Evolutionary conservation across 2,888 invertebrate species (phyloP), one percentile per base, ranked within the genome.

Genomic region (Ditula angustiorana): DNA sequence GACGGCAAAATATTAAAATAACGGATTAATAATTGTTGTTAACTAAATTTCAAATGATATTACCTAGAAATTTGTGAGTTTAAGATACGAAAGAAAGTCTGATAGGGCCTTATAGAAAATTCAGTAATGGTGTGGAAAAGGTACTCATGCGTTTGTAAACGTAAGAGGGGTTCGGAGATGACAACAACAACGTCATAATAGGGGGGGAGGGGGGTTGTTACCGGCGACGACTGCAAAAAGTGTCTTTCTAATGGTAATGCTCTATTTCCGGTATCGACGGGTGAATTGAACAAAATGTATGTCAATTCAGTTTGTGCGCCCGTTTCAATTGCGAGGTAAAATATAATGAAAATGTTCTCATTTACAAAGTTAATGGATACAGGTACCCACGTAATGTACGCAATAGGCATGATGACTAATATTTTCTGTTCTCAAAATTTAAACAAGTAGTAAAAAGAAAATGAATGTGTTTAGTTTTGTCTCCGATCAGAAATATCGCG

Each of bases 161-260:
- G 41, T 19, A 41, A 16, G 19, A 21, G 8, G 46, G 23, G n/a
- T 2, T 2, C 23, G 5, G 24, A 23, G 23, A 23, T 8, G 53
- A 13, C 53, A 46, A 46, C 21, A 21, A 52, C 52, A 28, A n/a
- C 35, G 13, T 33, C 35, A 23, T 23, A 23, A 23, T 5, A 10
- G 33, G 33, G 50, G 19, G 52, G 23, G 13, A 4, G 8, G 33
- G 33, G 50, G 19, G 52, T n/a, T 11, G n/a, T 53, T 30, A 49
- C 49, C 13, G 19, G n/a, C 33, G 13, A n/a, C 53, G 49, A 30
- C 28, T 21, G 44, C 33, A 61, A 61, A 53, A 61, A 13, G 30
- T 19, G 16, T 16, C 44, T 24, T 52, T 52, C 52, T 16, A n/a
- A 53, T 61, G 52, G 23, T 52, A 61, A 61, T 55, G 19, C n/a